Percentiles rank a stretch among this genome's conserved stretches.
phyloP scores from a whole-genome alignment of 2,797 vertebrate genomes.

The Tachyglossus aculeatus region DNA sequence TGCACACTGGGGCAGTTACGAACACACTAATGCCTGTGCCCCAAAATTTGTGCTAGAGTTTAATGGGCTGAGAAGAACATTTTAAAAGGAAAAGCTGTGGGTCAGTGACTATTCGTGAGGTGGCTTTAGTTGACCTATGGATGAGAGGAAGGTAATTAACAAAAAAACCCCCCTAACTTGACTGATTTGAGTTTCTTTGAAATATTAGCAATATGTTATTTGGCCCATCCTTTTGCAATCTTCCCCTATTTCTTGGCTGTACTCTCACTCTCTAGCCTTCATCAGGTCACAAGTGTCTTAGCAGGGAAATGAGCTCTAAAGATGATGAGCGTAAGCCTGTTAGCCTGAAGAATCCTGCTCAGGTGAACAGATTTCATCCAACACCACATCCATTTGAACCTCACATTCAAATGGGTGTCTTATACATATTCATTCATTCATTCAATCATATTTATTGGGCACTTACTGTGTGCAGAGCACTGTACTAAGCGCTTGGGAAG shows the following conservation, averaged over 20 bases:
- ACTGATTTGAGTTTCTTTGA: constrained; percentile 28
- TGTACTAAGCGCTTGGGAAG: too few relatives aligned
- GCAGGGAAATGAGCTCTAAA: constrained; percentile 11
- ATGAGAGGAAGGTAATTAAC: background rate
- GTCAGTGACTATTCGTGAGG: constrained; percentile 18
- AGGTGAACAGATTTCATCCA: too few relatives aligned
- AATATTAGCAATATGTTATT: constrained; percentile 34
- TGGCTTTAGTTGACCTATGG: constrained; percentile 29
- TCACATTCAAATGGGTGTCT: too few relatives aligned
- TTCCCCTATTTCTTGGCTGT: background rate
- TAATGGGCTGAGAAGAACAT: constrained; percentile 1
- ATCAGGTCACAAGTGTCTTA: constrained; percentile 46
- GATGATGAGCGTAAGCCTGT: constrained; percentile 15
- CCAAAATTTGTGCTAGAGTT: constrained; percentile 29
- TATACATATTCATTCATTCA: too few relatives aligned
- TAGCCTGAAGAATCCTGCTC: too few relatives aligned
- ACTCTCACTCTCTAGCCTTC: constrained; percentile 15
- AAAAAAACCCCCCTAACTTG: constrained; percentile 9
- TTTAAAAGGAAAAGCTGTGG: constrained; percentile 35
- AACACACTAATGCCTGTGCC: background rate
- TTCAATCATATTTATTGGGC: too few relatives aligned
- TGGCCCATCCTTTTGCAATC: constrained; percentile 37
- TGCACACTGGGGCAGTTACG: constrained; percentile 16
- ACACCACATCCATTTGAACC: too few relatives aligned
- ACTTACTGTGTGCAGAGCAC: too few relatives aligned